Conservation (phyloP, 2,797 vertebrate species). For the Bucorvus abyssinicus region DNA sequence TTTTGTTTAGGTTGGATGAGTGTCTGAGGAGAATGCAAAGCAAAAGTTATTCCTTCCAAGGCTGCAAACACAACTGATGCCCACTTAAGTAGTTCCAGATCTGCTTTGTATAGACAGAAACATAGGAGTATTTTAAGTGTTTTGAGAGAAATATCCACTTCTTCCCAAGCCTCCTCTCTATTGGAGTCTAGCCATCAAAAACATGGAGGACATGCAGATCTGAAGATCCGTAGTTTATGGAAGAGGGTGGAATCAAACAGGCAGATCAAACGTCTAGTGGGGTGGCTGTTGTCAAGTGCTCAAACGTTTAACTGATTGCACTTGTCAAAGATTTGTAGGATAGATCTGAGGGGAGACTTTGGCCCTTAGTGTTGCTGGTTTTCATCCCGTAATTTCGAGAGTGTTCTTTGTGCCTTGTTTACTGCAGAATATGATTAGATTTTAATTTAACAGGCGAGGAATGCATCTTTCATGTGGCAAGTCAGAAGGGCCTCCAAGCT, state of each 20-base stretch:
- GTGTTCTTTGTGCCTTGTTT: constrained; percentile 59
- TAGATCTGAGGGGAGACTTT: constrained; percentile 30
- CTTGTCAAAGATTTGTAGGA: constrained; percentile 53
- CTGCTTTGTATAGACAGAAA: constrained; percentile 40
- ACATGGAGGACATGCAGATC: constrained; percentile 59
- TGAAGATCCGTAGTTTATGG: constrained; percentile 67
- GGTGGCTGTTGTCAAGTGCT: constrained; percentile 38
- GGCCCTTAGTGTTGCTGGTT: constrained; percentile 32
- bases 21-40: constrained; percentile 34
- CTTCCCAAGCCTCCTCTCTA: constrained; percentile 33
- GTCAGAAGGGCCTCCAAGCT: constrained; percentile 57
- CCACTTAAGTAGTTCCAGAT: constrained; percentile 46
- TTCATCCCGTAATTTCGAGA: constrained; percentile 29
- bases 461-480: constrained; percentile 73
- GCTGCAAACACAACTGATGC: background rate
- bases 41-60: constrained; percentile 56
- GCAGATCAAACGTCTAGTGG: constrained; percentile 60
- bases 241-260: constrained; percentile 48
- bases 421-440: constrained; percentile 68
- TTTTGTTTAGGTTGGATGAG: constrained; percentile 39
- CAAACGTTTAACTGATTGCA: constrained; percentile 54
- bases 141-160: constrained; percentile 46
- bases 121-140: constrained; percentile 17
- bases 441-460: constrained; percentile 64
- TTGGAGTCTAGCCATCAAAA: constrained; percentile 38